Evolutionary conservation across 1,140 invertebrate species (phyloP).

Genomic region (Temnothorax nylanderi): DNA sequence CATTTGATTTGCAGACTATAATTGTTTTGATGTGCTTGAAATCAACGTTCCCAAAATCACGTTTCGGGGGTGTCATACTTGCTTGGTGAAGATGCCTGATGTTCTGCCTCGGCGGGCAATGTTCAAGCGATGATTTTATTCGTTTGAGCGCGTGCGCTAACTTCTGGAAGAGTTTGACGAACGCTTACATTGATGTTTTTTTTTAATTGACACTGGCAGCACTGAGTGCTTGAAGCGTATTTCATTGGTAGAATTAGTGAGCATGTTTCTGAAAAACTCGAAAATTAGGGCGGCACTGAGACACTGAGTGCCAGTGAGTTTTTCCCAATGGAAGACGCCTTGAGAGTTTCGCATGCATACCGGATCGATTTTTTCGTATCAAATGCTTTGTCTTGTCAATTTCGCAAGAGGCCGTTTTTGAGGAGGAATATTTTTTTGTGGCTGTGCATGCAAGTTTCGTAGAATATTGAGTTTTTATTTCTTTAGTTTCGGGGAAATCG

Average conservation of each 20-base stretch:
- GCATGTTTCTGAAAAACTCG: too few species aligned
- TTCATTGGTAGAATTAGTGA: too few species aligned
- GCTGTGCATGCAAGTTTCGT: background rate
- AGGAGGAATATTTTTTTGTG: background rate
- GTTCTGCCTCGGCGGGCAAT: background rate
- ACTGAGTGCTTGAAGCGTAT: too few species aligned
- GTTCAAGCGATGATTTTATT: background rate
- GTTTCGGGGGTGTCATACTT: background rate
- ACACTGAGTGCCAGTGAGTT: too few species aligned
- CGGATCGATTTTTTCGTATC: background rate
- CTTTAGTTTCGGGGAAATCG: background rate
- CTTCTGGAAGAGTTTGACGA: background rate
- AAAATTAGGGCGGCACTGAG: too few species aligned
- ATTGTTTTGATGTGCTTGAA: background rate
- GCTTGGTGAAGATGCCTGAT: background rate
- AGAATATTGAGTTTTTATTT: background rate
- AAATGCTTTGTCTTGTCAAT: background rate
- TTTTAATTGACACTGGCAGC: too few species aligned
- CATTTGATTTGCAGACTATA: constrained; percentile 42
- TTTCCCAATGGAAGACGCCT: too few species aligned
- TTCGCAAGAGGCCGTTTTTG: background rate
- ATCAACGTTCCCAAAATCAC: background rate
- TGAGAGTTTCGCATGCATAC: background rate
- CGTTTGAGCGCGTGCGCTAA: background rate
- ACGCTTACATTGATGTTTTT: background rate